A percentile compares a stretch with the other conserved stretches of the same genome.
Conservation (phyloP, 1,140 invertebrate genomes). For the Drosophila nannoptera region DNA sequence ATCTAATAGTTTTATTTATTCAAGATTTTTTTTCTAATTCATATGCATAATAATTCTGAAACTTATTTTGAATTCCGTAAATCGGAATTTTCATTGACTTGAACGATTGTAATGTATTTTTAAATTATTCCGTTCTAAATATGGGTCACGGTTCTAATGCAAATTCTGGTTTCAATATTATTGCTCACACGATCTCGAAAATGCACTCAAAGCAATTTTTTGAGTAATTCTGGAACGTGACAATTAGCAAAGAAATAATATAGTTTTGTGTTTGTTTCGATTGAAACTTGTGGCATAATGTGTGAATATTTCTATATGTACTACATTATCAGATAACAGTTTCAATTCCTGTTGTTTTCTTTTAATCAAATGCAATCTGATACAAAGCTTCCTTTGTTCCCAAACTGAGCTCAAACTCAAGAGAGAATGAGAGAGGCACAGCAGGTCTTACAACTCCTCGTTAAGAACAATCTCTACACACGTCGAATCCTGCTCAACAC, state of each 20-base stretch:
- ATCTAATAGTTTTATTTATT: conserved; percentile 4
- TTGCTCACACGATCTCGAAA: no score
- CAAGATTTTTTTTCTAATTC: conserved; percentile 9
- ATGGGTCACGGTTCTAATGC: no score
- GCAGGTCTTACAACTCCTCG: no score
- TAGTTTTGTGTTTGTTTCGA: neutral
- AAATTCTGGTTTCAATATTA: neutral
- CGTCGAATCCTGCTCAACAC: no score
- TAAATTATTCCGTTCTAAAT: neutral
- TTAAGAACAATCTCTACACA: no score
- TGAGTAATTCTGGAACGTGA: neutral
- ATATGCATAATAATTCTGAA: conserved; percentile 3
- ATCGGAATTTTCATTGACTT: conserved; percentile 1
- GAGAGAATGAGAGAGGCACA: neutral
- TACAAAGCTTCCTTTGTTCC: neutral
- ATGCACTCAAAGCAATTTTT: neutral
- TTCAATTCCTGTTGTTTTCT: neutral
- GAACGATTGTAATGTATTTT: neutral
- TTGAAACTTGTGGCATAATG: neutral
- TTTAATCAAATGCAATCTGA: conserved; percentile 1
- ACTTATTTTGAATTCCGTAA: conserved; percentile 2
- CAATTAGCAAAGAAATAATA: neutral
- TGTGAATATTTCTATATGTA: neutral
- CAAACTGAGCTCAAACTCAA: neutral
- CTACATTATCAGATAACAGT: conserved; percentile 7